A percentile compares a stretch with the other conserved stretches of the same genome.
Evolutionary conservation across 2,113 vertebrate genomes (phyloP).

Genomic region (Myotis davidii): DNA sequence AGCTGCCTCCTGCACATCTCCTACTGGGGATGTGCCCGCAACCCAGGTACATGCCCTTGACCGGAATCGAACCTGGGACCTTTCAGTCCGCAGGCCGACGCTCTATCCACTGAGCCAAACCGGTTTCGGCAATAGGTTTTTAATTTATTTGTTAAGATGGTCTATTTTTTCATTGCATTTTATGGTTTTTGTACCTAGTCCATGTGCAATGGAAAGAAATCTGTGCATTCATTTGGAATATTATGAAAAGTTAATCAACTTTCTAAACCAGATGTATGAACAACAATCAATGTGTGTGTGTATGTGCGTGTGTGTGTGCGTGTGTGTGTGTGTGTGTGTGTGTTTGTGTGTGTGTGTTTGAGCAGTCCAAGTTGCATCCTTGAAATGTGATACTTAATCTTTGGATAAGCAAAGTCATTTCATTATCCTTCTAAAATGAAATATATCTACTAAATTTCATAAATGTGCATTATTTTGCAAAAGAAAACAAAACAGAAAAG

Average conservation of each 20-base stretch:
- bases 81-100: too few species aligned
- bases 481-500: background rate
- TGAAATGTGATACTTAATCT: constrained; percentile 42
- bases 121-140: too few species aligned
- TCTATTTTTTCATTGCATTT: background rate
- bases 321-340: background rate
- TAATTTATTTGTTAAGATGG: background rate
- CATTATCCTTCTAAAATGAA: background rate
- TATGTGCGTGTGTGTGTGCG: background rate
- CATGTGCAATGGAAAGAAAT: background rate
- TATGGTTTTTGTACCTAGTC: background rate
- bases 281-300: background rate
- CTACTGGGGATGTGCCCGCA: too few species aligned
- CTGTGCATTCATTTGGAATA: background rate
- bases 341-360: background rate
- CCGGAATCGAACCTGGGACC: too few species aligned
- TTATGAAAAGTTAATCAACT: background rate
- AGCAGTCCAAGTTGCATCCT: background rate
- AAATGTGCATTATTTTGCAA: background rate
- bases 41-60: too few species aligned
- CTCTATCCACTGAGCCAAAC: too few species aligned
- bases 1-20: too few species aligned
- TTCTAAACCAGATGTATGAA: background rate
- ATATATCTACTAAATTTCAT: background rate
- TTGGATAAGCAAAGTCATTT: background rate